A percentile compares a stretch with the other conserved stretches of the same genome.
phyloP scores from a whole-genome alignment of 2,113 vertebrate genomes.

The Rhombomys opimus region DNA sequence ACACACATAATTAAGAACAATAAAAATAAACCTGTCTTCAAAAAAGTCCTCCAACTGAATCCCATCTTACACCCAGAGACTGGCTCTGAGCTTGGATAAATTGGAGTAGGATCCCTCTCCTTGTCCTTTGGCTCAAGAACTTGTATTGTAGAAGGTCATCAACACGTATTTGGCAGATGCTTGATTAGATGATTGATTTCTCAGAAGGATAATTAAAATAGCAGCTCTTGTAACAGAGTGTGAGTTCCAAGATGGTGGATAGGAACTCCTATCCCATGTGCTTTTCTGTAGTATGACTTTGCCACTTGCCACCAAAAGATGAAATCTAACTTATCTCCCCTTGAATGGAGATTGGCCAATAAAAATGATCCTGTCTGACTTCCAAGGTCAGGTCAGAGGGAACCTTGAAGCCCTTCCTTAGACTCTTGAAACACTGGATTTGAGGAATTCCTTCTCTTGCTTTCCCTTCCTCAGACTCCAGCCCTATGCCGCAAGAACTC shows the following conservation, averaged over 20 bases:
- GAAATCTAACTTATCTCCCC: neutral
- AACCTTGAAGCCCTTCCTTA: neutral
- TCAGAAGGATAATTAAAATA: neutral
- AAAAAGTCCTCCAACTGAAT: neutral
- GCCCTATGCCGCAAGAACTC: neutral
- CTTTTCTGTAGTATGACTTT: neutral
- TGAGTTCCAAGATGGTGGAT: neutral
- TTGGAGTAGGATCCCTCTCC: neutral
- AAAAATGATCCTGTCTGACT: neutral
- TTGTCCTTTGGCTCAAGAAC: neutral
- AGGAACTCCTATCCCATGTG: neutral
- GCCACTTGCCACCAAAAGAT: neutral
- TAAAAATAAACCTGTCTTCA: neutral
- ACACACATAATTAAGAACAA: neutral
- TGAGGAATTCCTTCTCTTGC: neutral
- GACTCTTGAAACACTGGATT: neutral
- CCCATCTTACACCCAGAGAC: neutral
- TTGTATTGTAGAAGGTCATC: neutral
- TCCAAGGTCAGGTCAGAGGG: neutral
- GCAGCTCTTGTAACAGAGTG: neutral
- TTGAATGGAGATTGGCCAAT: neutral
- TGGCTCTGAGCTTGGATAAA: neutral
- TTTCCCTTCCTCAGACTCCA: neutral
- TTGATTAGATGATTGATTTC: neutral
- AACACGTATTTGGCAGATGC: neutral